Conservation (phyloP, 1,140 invertebrate genomes). For the Drosophila suzukii region DNA sequence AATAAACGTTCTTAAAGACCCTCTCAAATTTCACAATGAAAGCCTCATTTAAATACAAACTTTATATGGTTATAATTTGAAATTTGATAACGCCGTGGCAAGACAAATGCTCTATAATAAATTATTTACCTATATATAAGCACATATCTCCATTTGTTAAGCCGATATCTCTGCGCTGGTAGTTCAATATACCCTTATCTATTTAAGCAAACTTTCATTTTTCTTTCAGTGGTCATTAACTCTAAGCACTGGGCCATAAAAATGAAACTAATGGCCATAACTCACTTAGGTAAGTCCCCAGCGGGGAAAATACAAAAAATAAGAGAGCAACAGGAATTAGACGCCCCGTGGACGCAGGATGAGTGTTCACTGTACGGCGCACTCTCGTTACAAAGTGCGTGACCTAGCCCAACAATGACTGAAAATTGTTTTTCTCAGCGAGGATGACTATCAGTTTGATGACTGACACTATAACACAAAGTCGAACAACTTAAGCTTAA, state of each 20-base stretch:
- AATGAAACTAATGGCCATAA: constrained; percentile 34
- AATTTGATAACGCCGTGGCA: neutral
- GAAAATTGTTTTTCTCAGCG: constrained; percentile 28
- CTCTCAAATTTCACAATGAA: neutral
- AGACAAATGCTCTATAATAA: neutral
- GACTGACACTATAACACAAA: constrained; percentile 23
- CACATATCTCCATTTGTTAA: neutral
- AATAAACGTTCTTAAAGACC: too few relatives aligned
- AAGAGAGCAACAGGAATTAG: constrained; percentile 8
- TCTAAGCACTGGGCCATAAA: constrained; percentile 26
- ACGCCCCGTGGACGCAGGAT: neutral
- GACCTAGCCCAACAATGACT: constrained; percentile 38
- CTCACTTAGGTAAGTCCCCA: constrained; percentile 33
- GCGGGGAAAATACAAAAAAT: neutral
- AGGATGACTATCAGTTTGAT: constrained; percentile 33
- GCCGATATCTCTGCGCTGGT: constrained; percentile 4
- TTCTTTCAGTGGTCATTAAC: constrained; percentile 6
- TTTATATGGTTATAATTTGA: neutral
- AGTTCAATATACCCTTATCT: constrained; percentile 26
- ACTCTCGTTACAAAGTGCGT: constrained; percentile 45
- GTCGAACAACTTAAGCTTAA: constrained; percentile 22
- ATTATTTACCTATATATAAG: neutral
- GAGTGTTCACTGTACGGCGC: constrained; percentile 33
- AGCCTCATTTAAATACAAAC: neutral
- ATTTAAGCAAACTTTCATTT: constrained; percentile 8